A percentile compares a stretch with the other conserved stretches of the same genome.
Evolutionary conservation across 2,888 invertebrate species (phyloP).

Genomic region (Brenthis ino): DNA sequence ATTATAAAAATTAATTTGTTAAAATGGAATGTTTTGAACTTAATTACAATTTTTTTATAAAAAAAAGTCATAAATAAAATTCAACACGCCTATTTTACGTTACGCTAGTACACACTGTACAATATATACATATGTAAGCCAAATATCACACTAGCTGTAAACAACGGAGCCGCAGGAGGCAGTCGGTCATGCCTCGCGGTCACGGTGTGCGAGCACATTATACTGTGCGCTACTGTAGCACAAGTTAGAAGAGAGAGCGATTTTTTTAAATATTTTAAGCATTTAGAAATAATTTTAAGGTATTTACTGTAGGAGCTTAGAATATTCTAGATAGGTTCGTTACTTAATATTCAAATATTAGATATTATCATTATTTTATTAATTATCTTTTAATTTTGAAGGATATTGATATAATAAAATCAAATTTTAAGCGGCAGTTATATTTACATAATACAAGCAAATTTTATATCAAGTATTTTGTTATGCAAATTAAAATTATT

Average conservation of each 20-base stretch:
- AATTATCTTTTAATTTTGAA: no score
- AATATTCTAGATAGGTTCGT: neutral
- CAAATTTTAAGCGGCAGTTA: no score
- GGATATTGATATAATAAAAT: no score
- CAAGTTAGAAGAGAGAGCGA: conserved; percentile 38
- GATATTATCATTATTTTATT: no score
- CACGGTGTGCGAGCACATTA: conserved; percentile 63
- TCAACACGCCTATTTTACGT: neutral
- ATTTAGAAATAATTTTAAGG: no score
- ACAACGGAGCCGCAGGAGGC: conserved; percentile 45
- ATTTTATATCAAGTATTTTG: no score
- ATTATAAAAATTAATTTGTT: neutral
- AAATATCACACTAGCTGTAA: conserved; percentile 43
- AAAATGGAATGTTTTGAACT: neutral
- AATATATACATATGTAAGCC: conserved; percentile 15
- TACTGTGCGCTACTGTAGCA: conserved; percentile 49
- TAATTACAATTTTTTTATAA: conserved; percentile 1
- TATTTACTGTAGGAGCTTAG: neutral
- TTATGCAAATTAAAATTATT: no score
- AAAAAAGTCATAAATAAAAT: conserved; percentile 13
- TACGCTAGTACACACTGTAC: neutral
- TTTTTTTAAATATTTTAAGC: neutral
- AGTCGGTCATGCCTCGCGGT: conserved; percentile 68
- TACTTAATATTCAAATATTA: no score
- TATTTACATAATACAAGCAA: no score